phyloP scores from a whole-genome alignment of 2,797 vertebrate genomes.

The Xyrichtys novacula region DNA sequence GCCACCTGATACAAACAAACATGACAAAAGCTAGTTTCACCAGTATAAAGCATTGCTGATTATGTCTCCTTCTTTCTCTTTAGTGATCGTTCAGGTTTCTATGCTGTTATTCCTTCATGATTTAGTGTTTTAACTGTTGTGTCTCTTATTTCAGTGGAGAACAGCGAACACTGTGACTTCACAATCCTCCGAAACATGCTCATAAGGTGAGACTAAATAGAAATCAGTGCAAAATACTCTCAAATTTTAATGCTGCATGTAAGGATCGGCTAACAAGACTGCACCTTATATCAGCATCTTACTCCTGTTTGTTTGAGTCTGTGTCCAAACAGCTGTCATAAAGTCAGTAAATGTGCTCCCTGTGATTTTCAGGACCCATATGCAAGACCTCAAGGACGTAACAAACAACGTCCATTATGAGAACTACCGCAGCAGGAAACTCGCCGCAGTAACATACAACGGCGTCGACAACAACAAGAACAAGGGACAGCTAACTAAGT shows the following conservation, averaged over 20 bases:
- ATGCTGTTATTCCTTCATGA: background rate
- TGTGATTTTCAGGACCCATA: conserved; percentile 88
- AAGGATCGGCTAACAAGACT: too few species aligned
- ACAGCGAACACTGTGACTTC: conserved; percentile 97
- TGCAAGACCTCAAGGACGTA: conserved; percentile 98
- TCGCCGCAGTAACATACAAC: conserved; percentile 95
- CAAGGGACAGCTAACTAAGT: conserved; percentile 96
- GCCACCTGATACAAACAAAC: too few species aligned
- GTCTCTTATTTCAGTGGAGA: conserved; percentile 88
- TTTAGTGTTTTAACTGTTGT: background rate
- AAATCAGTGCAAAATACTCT: too few species aligned
- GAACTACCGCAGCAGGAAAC: conserved; percentile 95
- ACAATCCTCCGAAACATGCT: conserved; percentile 98
- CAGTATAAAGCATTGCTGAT: too few species aligned
- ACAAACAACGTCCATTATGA: conserved; percentile 98
- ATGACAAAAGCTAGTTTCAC: too few species aligned
- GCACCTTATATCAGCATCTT: too few species aligned
- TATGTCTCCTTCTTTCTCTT: background rate
- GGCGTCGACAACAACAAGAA: conserved; percentile 94
- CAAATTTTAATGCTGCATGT: too few species aligned
- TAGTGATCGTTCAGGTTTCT: background rate
- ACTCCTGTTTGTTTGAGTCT: too few species aligned
- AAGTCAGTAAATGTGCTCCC: background rate
- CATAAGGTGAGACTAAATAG: conserved; percentile 87
- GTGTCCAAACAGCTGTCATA: too few species aligned